phyloP scores from a whole-genome alignment of 1,140 invertebrate species.

The Amyelois transitella region DNA sequence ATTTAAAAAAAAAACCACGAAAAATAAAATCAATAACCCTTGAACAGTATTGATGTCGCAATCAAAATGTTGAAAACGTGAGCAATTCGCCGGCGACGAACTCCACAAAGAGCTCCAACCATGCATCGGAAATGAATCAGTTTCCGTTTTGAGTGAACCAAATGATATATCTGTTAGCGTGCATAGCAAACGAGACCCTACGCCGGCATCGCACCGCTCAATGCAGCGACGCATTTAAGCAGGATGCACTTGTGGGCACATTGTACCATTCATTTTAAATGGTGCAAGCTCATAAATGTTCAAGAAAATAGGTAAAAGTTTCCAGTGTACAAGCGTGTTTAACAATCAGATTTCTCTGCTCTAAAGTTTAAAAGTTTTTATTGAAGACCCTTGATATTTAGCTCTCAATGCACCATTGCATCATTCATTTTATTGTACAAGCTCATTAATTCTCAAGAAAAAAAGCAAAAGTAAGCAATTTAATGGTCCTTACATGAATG shows the following conservation, averaged over 20 bases:
- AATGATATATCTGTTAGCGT: constrained; percentile 57
- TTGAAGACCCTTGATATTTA: no score
- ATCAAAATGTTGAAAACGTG: constrained; percentile 69
- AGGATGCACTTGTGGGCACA: constrained; percentile 37
- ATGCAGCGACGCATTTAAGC: constrained; percentile 26
- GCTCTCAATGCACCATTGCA: no score
- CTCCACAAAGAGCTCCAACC: constrained; percentile 68
- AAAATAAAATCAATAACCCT: constrained; percentile 34
- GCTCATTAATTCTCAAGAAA: no score
- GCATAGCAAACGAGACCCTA: constrained; percentile 44
- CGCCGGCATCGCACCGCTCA: constrained; percentile 36
- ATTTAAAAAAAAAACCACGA: background rate
- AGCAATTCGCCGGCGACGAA: constrained; percentile 66
- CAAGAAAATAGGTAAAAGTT: constrained; percentile 20
- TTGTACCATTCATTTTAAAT: constrained; percentile 55
- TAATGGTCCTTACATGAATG: no score
- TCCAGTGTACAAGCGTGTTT: constrained; percentile 12
- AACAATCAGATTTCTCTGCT: constrained; percentile 26
- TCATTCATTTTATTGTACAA: no score
- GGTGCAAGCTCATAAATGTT: constrained; percentile 41
- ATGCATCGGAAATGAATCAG: constrained; percentile 74
- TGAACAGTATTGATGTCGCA: constrained; percentile 63
- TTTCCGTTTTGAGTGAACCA: constrained; percentile 59
- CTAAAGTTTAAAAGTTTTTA: background rate
- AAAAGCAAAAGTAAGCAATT: no score